Evolutionary conservation across 1,140 invertebrate genomes (phyloP), one percentile per base, ranked within the genome.

Genomic region (Tachypleus tridentatus): DNA sequence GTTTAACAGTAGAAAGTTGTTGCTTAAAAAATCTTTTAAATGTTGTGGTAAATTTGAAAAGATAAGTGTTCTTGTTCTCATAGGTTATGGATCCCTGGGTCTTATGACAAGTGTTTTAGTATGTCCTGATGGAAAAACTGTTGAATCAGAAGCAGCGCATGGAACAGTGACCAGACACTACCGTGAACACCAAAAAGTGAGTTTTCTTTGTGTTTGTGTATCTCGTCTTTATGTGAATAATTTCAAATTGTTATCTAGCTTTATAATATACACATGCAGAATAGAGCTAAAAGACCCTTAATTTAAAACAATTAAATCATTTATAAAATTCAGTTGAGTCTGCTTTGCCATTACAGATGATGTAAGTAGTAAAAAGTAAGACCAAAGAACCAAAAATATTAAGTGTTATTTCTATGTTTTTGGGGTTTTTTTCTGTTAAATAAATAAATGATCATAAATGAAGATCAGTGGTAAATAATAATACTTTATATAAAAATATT

Each of bases 151-250:
- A 79, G 91, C 91, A 29, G 91, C 91, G 63, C 91, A 94, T 77
- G 91, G 91, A 64, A 94, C 91, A 11, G 91, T 94, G 6, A 94
- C 91, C 3, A 81, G 91, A 57, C 91, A 94, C 81, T 94, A 89
- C 78, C 80, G 90, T 77, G 77, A 84, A 80, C 86, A 88, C 75
- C 87, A 89, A 76, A 84, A 87, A 57, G 70, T 98, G 73, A 92
- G 81, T 83, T 29, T 29, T 29, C 2, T 29, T 29, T 29, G 29
- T 29, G 29, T 8, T 10, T 62, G 47, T 62, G 7, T 62, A 59
- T 2, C n/a, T 10, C n/a, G 7, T 47, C n/a, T 47, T 59, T 59
- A 10, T 59, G 29, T 10, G 3, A 51, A 9, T 49, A 10, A 61
- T 10, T 29, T 49, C 50, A 10, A 61, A 61, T 47, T 51, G 11